A percentile compares a stretch with the other conserved stretches of the same genome.
Conservation (phyloP, 2,888 invertebrate species). For the Drosophila picticornis region DNA sequence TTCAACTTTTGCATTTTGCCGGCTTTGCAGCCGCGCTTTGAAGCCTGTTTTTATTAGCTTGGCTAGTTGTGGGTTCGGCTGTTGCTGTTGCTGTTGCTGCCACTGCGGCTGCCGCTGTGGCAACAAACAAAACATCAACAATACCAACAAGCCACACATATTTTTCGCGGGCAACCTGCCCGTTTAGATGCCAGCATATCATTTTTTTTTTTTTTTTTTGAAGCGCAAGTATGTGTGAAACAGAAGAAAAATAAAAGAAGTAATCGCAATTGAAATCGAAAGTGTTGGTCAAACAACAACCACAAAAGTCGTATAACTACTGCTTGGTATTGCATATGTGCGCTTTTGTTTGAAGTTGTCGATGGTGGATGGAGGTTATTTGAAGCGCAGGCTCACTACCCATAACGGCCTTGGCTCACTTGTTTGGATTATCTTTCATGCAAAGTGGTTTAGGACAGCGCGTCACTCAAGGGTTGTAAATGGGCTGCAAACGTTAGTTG, state of each 20-base stretch:
- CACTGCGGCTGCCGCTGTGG: slow-evolving; percentile 23
- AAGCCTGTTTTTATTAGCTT: slow-evolving; percentile 80
- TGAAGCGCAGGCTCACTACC: slow-evolving; percentile 67
- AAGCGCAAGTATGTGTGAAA: slow-evolving; percentile 25
- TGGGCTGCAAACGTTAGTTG: neutral
- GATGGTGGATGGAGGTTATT: slow-evolving; percentile 46
- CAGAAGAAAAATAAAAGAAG: slow-evolving; percentile 58
- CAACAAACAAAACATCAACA: slow-evolving; percentile 42
- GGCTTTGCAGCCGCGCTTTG: slow-evolving; percentile 69
- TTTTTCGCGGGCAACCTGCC: slow-evolving; percentile 73
- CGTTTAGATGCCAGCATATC: slow-evolving; percentile 1
- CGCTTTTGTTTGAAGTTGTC: slow-evolving; percentile 41
- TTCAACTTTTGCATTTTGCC: slow-evolving; percentile 84
- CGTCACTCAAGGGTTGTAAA: slow-evolving; percentile 23
- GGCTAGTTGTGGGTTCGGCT: slow-evolving; percentile 66
- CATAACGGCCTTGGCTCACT: slow-evolving; percentile 73
- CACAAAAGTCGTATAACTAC: slow-evolving; percentile 50
- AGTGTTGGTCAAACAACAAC: slow-evolving; percentile 68
- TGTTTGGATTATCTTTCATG: slow-evolving; percentile 55
- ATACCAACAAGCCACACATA: slow-evolving; percentile 21
- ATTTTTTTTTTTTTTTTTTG: neutral
- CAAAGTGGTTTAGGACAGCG: slow-evolving; percentile 47
- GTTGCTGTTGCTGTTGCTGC: slow-evolving; percentile 10
- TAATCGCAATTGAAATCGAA: slow-evolving; percentile 81
- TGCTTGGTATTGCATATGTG: slow-evolving; percentile 53